phyloP scores from a whole-genome alignment of 30 jellyfish, hydroid and myxozoan genomes.

The Pseudorhiza aurosa region DNA sequence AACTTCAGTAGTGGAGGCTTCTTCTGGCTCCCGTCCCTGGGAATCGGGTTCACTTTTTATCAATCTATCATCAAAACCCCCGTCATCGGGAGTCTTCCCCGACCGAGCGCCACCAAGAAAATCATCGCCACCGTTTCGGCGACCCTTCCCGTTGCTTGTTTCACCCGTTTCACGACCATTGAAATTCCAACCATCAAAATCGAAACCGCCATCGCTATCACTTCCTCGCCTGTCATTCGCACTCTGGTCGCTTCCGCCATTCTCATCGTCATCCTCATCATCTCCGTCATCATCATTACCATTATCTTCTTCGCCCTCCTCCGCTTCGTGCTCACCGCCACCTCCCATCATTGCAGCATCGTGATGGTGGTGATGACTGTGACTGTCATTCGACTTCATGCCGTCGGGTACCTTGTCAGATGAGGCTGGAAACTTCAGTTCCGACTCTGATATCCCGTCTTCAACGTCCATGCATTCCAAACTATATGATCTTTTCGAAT shows the following conservation, averaged over 20 bases:
- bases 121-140: background rate
- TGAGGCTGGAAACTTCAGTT: constrained; percentile 51
- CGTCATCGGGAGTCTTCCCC: background rate
- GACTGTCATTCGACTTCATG: constrained; percentile 24
- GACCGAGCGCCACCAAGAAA: background rate
- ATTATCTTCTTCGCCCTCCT: background rate
- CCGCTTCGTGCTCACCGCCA: constrained; percentile 1
- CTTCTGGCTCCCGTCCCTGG: background rate
- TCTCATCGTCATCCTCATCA: constrained; percentile 24
- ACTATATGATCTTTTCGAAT: background rate
- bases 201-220: background rate
- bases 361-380: constrained; percentile 43
- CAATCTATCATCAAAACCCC: constrained; percentile 27
- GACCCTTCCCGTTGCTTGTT: background rate
- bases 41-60: background rate
- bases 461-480: constrained; percentile 45
- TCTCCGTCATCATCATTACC: background rate
- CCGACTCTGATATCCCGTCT: background rate
- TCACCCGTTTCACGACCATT: background rate
- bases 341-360: constrained; percentile 10
- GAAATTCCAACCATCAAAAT: constrained; percentile 4
- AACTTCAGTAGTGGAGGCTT: background rate
- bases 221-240: background rate
- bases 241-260: background rate
- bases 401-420: constrained; percentile 58